phyloP scores from a whole-genome alignment of 2,113 vertebrate species.

The Orcinus orca region DNA sequence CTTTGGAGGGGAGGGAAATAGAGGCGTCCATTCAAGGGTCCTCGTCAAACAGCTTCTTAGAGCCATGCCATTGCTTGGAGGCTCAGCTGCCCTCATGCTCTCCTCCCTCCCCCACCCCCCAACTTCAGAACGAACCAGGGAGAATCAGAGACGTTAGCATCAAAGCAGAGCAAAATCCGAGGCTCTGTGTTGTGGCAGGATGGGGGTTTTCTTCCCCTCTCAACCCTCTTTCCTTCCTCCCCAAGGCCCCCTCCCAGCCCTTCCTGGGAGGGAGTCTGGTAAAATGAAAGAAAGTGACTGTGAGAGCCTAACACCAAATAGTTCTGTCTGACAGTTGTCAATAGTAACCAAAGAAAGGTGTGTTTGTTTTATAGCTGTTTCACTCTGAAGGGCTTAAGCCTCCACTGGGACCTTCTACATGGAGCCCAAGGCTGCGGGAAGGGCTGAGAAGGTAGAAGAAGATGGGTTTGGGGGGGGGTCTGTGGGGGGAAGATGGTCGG shows the following conservation, averaged over 20 bases:
- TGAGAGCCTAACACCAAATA: neutral
- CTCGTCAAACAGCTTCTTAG: neutral
- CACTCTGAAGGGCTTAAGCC: neutral
- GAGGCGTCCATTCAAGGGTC: neutral
- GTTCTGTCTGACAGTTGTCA: neutral
- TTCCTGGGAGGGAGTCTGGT: conserved; percentile 68
- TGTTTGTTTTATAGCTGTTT: neutral
- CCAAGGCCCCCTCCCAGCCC: conserved; percentile 6
- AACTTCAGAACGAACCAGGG: conserved; percentile 52
- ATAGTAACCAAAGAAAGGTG: too few species aligned
- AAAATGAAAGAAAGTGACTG: neutral
- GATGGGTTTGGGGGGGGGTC: too few species aligned
- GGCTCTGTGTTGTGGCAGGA: conserved; percentile 70
- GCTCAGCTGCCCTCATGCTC: accelerated
- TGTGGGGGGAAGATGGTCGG: neutral
- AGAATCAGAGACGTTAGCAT: conserved; percentile 48
- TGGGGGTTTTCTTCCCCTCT: conserved; percentile 44
- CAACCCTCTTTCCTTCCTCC: neutral
- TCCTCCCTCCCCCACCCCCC: neutral
- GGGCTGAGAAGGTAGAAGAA: neutral
- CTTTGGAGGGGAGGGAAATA: neutral
- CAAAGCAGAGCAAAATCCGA: conserved; percentile 43
- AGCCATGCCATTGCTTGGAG: neutral
- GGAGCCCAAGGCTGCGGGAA: neutral
- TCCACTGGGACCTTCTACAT: neutral